Conservation (phyloP, 2,888 invertebrate genomes). For the Zelleria hepariella region DNA sequence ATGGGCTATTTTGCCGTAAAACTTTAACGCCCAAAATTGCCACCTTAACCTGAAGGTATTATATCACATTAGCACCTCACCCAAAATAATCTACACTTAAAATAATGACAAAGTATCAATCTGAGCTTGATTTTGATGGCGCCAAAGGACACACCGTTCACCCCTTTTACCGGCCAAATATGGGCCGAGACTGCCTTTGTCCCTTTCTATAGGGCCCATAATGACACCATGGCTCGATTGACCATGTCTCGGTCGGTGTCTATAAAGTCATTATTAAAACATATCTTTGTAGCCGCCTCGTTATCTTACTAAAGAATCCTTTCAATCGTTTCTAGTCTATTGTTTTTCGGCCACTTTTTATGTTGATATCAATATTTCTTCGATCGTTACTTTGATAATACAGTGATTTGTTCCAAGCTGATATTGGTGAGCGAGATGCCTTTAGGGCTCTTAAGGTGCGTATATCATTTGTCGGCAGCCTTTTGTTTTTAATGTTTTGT, state of each 20-base stretch:
- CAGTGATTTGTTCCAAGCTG: conserved; percentile 65
- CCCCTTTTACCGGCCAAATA: conserved; percentile 3
- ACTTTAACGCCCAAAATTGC: not conserved
- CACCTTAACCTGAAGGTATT: not conserved
- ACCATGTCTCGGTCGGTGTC: conserved; percentile 25
- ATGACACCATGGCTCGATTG: conserved; percentile 26
- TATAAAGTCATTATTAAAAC: conserved; percentile 65
- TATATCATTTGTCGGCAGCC: conserved; percentile 62
- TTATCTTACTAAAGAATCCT: conserved; percentile 65
- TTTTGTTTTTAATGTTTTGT: conserved; percentile 35
- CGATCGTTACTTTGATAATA: conserved; percentile 64
- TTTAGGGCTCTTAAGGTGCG: conserved; percentile 49
- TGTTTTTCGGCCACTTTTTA: conserved; percentile 68
- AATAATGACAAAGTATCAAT: conserved; percentile 11
- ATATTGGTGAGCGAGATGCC: conserved; percentile 55
- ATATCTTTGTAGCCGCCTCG: conserved; percentile 46
- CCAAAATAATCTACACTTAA: conserved; percentile 7
- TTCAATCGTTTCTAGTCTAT: conserved; percentile 66
- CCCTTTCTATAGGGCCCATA: conserved; percentile 18
- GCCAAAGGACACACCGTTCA: conserved; percentile 11
- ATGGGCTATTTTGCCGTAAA: not conserved
- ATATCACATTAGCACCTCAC: conserved; percentile 10
- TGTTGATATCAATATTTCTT: conserved; percentile 68
- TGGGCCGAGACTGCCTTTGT: not conserved
- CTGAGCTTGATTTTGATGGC: conserved; percentile 14